Evolutionary conservation across 2,113 vertebrate species (phyloP).

Genomic region (Macrotis lagotis): DNA sequence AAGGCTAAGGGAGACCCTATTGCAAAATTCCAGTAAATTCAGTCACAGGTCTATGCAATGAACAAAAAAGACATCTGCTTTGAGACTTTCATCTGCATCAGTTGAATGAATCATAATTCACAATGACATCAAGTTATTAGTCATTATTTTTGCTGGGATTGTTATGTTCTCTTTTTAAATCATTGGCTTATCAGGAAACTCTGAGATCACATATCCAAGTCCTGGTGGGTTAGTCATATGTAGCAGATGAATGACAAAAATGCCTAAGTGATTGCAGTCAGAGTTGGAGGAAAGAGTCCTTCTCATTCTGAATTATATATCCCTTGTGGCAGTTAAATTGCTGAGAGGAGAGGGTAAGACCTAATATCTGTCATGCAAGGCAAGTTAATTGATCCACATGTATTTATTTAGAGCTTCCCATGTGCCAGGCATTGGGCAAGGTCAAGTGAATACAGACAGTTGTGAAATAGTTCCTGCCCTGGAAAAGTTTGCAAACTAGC

Average conservation of each 20-base stretch:
- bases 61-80: neutral
- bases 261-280: neutral
- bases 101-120: neutral
- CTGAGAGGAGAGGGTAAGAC: neutral
- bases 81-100: neutral
- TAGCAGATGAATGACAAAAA: neutral
- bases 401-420: neutral
- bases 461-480: neutral
- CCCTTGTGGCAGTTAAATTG: neutral
- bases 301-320: neutral
- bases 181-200: neutral
- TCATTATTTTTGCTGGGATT: neutral
- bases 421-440: neutral
- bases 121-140: neutral
- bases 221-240: neutral
- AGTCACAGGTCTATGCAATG: no score
- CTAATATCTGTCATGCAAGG: neutral
- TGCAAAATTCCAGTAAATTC: no score
- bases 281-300: neutral
- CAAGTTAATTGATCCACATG: neutral
- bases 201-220: neutral
- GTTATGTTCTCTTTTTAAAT: neutral
- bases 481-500: neutral
- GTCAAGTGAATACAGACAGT: neutral
- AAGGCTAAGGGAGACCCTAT: no score